A percentile compares a stretch with the other conserved stretches of the same genome.
Evolutionary conservation across 2,797 vertebrate species (phyloP).

Genomic region (Epinephelus malabaricus): DNA sequence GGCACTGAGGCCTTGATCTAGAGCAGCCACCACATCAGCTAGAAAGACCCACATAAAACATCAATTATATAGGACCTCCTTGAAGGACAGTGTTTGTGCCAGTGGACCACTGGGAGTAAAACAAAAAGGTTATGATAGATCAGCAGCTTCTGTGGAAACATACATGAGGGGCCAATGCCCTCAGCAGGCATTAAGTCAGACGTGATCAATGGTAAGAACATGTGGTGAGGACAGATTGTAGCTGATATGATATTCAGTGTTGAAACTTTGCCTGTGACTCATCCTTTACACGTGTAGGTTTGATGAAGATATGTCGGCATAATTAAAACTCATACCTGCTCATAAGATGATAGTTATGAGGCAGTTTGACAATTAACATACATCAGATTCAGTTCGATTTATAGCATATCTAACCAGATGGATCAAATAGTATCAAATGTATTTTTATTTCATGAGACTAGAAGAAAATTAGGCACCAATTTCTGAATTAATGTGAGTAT

Average conservation of each 20-base stretch:
- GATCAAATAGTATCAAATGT: neutral
- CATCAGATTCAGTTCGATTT: neutral
- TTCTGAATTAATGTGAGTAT: neutral
- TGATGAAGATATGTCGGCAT: neutral
- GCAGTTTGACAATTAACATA: neutral
- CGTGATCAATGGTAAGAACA: neutral
- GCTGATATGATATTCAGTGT: neutral
- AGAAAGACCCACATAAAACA: slow-evolving; percentile 54
- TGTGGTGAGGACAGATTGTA: neutral
- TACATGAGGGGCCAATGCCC: neutral
- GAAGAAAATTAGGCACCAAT: neutral
- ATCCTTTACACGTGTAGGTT: neutral
- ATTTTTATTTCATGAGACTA: neutral
- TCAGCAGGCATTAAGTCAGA: neutral
- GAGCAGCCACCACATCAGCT: slow-evolving; percentile 55
- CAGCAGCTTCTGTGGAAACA: slow-evolving; percentile 11
- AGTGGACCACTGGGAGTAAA: slow-evolving; percentile 4
- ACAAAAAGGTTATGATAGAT: slow-evolving; percentile 16
- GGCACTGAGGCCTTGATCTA: slow-evolving; percentile 66
- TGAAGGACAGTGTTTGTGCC: slow-evolving; percentile 20
- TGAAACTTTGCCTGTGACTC: neutral
- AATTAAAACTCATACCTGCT: neutral
- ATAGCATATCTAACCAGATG: neutral
- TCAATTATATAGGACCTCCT: slow-evolving; percentile 30
- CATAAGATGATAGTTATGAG: neutral